Percentiles rank a stretch among this genome's conserved stretches.
Conservation (phyloP, 2,113 vertebrate species). For the Irena cyanogastra region DNA sequence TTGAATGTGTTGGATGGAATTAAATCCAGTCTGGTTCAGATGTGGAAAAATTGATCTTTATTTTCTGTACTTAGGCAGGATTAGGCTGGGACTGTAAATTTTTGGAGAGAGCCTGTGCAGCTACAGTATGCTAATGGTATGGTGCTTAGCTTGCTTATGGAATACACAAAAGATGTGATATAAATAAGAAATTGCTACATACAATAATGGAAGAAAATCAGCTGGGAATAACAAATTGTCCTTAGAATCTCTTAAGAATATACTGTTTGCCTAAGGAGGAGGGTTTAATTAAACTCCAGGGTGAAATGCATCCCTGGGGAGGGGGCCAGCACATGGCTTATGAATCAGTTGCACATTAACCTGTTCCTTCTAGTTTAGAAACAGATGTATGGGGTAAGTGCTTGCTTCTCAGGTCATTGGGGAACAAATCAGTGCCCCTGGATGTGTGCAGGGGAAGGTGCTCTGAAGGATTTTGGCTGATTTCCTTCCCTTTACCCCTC, state of each 20-base stretch:
- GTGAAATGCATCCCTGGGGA: background rate
- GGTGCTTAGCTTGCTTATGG: background rate
- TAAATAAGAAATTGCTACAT: background rate
- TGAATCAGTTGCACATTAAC: background rate
- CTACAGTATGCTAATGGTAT: background rate
- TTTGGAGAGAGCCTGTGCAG: background rate
- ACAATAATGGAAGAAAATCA: background rate
- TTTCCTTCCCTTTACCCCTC: background rate
- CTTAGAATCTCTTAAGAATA: background rate
- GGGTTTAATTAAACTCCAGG: constrained; percentile 29
- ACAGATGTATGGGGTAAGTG: background rate
- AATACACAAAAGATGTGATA: background rate
- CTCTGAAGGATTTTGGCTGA: background rate
- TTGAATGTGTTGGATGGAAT: background rate
- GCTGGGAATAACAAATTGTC: background rate
- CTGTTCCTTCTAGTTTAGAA: background rate
- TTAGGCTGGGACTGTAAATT: constrained; percentile 18
- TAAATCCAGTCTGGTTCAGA: background rate
- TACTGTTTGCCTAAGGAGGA: background rate
- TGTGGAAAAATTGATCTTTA: constrained; percentile 17
- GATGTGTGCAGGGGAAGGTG: background rate
- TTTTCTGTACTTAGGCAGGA: background rate
- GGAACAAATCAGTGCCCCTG: background rate
- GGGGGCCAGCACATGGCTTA: background rate
- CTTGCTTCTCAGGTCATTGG: background rate